Base-by-base conservation (phyloP, 2,797 vertebrate species). In the Peromyscus melanophrys region DNA sequence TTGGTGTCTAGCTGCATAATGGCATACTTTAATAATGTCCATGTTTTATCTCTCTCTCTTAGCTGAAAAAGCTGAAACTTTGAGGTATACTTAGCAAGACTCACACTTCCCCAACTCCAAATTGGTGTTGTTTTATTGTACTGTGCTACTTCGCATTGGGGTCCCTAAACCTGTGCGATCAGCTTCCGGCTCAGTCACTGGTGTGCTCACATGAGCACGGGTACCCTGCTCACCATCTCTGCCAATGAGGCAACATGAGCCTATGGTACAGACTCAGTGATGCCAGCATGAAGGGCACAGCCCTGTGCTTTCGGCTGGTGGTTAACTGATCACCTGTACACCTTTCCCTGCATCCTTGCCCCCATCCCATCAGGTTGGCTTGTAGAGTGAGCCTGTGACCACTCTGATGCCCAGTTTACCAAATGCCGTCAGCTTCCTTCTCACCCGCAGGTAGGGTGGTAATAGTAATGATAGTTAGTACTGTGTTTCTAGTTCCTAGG, bases 391-490 rank as follows among this genome's bases (percentile, higher is more conserved):
- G 59, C 75, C 14, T 77, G 55, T 88, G 91, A 49, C 85, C 46
- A 4, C 40, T 40, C 16, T 63, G 80, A 52, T 19, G n/a, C 40
- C 65, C 61, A 16, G 25, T 80, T 49, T 88, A 19, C 78, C 55
- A n/a, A 43, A 0, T 21, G n/a, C 16, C 19, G 13, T 71, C 71
- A 67, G n/a, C 43, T 43, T 87, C 84, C 76, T 67, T 86, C 63
- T n/a, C 25, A 19, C 17, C 10, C 4, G 0, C 3, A 16, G 31
- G 19, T 14, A 78, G 1, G 10, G 29, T 19, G 17, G 23, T 13
- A 34, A 75, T 17, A 8, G 13, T 40, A n/a, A 75, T 69, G 40
- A n/a, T 23, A 9, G 43, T 46, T 17, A 49, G 34, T 29, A 4
- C 43, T 37, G 12, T 7, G 27, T n/a, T 37, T n/a, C 19, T 13